phyloP scores from a whole-genome alignment of 92 coral and sea anemone species.

The Epizoanthus illoricatus region DNA sequence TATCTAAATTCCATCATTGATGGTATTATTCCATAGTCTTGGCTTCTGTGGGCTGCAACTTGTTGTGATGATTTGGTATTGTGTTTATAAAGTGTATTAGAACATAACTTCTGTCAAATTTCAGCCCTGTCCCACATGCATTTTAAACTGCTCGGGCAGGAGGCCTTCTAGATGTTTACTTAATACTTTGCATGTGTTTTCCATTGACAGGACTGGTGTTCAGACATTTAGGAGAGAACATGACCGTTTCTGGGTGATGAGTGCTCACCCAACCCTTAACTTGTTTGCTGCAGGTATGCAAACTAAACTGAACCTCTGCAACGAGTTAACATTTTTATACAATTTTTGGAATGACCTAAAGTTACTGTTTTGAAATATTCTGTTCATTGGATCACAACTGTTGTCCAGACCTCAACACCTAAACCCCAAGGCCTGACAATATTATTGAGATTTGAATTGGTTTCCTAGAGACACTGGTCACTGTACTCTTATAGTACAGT shows the following conservation, averaged over 20 bases:
- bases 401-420: too few relatives aligned
- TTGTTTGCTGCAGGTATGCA: slow-evolving; percentile 94
- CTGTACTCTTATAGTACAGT: too few relatives aligned
- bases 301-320: neutral
- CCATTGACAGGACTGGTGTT: slow-evolving; percentile 83
- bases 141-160: neutral
- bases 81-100: neutral
- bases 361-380: too few relatives aligned
- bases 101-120: too few relatives aligned
- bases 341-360: neutral
- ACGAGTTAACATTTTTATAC: neutral
- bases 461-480: too few relatives aligned
- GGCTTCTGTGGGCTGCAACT: too few relatives aligned
- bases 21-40: too few relatives aligned
- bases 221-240: slow-evolving; percentile 98
- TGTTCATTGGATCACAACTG: too few relatives aligned
- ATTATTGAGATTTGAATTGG: too few relatives aligned
- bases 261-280: slow-evolving; percentile 95
- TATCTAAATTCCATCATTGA: too few relatives aligned
- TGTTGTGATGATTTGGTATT: neutral
- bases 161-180: neutral
- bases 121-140: neutral
- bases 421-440: too few relatives aligned
- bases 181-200: neutral
- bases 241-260: slow-evolving; percentile 97